Evolutionary conservation across 2,888 invertebrate genomes (phyloP), one percentile per base, ranked within the genome.

Genomic region (Leptopilina myrica): DNA sequence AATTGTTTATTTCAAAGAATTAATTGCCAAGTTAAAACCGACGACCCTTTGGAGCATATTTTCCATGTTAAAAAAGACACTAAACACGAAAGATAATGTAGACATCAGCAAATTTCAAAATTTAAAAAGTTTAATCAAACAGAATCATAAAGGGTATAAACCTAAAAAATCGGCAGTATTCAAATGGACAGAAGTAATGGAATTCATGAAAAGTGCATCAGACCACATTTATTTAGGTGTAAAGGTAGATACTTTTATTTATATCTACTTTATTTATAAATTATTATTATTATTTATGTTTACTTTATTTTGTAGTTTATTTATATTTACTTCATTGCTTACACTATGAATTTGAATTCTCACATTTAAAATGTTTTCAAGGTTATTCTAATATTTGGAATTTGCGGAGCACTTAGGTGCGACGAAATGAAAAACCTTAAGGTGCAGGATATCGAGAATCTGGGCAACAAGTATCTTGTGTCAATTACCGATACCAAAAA

Each of bases 341-440:
- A 56, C 7, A 56, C 56, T 56, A 53, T 64, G 40, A 26, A 79
- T 77, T 76, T 46, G 33, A 59, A 40, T 43, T 20, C 26, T 73
- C 7, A 43, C 15, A 40, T 56, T 79, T 65, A 53, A n/a, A 49
- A 53, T 75, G 8, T 56, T 77, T 79, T 33, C 7, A 80, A 26
- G 79, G 79, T 80, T 79, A 77, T 82, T 65, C 69, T 80, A 46
- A 76, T 79, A 26, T 79, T 80, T 56, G 80, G 80, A 26, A 80
- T 82, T 78, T 76, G 81, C 76, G 80, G 78, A 15, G 79, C 77
- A 77, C 67, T 80, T 53, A 49, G 77, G 43, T 80, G 79, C 64
- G 80, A 80, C 59, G 79, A 80, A 65, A 62, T 80, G 66, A 40
- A 64, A 49, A 78, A 78, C 64, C 67, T 82, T 12, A 64, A 77